Conservation (phyloP, 2,888 invertebrate genomes). For the Drosophila limbata region DNA sequence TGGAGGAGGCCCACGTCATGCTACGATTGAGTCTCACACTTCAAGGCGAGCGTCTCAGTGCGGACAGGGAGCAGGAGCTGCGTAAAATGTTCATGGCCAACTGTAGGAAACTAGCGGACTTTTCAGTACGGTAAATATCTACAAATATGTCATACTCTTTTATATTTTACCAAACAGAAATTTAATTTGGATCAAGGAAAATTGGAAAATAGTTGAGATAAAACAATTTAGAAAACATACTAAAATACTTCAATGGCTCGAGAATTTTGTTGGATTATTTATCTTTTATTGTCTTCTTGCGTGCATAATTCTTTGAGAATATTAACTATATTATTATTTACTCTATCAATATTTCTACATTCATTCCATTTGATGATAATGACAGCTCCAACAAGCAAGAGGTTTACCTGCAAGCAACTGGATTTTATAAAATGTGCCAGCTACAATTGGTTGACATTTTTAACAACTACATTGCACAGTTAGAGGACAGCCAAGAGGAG, state of each 20-base stretch:
- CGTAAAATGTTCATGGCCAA: conserved; percentile 80
- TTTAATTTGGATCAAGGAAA: neutral
- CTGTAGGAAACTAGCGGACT: conserved; percentile 83
- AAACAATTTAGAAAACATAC: too few species aligned
- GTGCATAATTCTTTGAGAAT: too few species aligned
- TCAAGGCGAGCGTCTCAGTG: conserved; percentile 73
- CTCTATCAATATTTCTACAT: neutral
- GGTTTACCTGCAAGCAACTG: conserved; percentile 83
- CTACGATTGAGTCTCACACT: conserved; percentile 85
- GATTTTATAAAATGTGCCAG: conserved; percentile 85
- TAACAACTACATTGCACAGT: conserved; percentile 77
- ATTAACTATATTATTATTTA: too few species aligned
- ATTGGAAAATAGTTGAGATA: too few species aligned
- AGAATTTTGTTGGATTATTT: too few species aligned
- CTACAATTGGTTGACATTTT: conserved; percentile 80
- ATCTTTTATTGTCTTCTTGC: too few species aligned
- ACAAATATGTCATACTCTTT: too few species aligned
- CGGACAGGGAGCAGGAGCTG: conserved; percentile 72
- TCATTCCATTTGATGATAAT: neutral
- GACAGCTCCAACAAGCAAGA: conserved; percentile 83
- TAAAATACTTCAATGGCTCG: too few species aligned
- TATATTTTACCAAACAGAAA: too few species aligned
- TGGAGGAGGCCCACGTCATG: conserved; percentile 91
- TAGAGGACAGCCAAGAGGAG: conserved; percentile 48
- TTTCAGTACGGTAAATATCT: conserved; percentile 79